Evolutionary conservation across 1,140 invertebrate genomes (phyloP), one percentile per base, ranked within the genome.

Genomic region (Drosophila malerkotliana): DNA sequence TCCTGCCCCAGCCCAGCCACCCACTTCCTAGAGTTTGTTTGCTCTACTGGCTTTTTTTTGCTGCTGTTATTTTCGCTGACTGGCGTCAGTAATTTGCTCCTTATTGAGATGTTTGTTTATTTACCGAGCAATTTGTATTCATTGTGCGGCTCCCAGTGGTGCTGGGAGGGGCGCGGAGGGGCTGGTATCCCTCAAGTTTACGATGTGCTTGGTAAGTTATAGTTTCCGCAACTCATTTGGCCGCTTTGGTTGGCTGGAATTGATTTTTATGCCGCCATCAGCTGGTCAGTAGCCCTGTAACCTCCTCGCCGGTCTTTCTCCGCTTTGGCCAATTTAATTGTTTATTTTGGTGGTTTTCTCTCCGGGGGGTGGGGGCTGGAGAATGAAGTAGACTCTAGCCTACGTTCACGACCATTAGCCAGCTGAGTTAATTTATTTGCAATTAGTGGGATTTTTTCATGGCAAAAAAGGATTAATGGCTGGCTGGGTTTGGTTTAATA

Each of bases 21-120:
- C 15, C 41, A 44, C 21, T 47, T 47, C 34, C 54, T 47, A 41
- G 51, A 55, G 41, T 62, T 57, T 74, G 71, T 74, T 75, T 71
- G 64, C 67, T 30, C 45, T 49, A 45, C 66, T 69, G 51, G 47
- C 24, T 47, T 9, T 53, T 44, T 24, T 54, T 15, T 56, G 8
- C 44, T 26, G 26, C 68, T 69, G 63, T 66, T 75, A 62, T 85
- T 87, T 87, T 79, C 79, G 79, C 71, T 88, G 68, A 77, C 56
- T 88, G 83, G 83, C 79, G 83, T 88, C 76, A 79, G 83, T 88
- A 88, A 88, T 88, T 88, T 88, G 83, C 83, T 88, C 83, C 84
- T 88, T 88, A 88, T 88, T 88, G 84, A 88, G 83, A 88, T 88
- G 83, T 88, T 71, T 88, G 83, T 88, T 88, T 88, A 88, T 88